These are phyloP conservation scores for Helicoverpa assulta DNA, from an alignment of 2,888 invertebrate genomes.

Conservation along the genomic window DNA sequence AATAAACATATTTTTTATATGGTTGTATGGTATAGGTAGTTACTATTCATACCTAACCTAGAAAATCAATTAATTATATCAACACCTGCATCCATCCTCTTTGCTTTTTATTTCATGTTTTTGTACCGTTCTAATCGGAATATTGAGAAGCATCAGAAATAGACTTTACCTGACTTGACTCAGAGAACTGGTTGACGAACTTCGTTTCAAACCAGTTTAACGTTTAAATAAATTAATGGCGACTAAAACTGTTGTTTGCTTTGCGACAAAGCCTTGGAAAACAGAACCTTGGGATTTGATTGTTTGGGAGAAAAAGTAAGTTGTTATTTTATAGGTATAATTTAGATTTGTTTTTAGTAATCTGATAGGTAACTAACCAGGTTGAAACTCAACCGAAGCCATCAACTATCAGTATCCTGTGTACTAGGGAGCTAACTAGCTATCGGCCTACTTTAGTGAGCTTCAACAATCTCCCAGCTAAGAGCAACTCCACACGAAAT, in stretches of 20 bases:
- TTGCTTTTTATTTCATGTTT: neutral
- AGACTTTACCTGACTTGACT: conserved; percentile 25
- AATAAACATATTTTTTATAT: no score
- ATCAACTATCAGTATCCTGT: conserved; percentile 56
- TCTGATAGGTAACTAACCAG: conserved; percentile 5
- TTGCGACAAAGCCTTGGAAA: conserved; percentile 18
- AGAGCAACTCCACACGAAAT: conserved; percentile 19
- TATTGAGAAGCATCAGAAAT: conserved; percentile 29
- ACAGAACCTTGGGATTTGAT: neutral
- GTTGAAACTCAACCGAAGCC: conserved; percentile 34
- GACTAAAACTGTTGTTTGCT: conserved; percentile 25
- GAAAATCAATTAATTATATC: no score
- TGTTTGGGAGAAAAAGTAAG: neutral
- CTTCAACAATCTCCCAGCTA: conserved; percentile 19
- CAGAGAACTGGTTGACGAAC: conserved; percentile 34
- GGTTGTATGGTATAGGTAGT: no score
- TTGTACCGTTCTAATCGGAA: conserved; percentile 17
- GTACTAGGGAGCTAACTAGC: conserved; percentile 46
- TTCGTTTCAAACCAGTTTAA: conserved; percentile 44
- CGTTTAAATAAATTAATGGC: conserved; percentile 30
- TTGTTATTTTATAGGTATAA: neutral
- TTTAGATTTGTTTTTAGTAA: neutral
- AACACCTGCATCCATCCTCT: neutral
- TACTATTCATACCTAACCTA: no score
- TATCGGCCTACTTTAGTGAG: conserved; percentile 53